Conservation (phyloP, 2,888 invertebrate genomes). For the Encarsia formosa region DNA sequence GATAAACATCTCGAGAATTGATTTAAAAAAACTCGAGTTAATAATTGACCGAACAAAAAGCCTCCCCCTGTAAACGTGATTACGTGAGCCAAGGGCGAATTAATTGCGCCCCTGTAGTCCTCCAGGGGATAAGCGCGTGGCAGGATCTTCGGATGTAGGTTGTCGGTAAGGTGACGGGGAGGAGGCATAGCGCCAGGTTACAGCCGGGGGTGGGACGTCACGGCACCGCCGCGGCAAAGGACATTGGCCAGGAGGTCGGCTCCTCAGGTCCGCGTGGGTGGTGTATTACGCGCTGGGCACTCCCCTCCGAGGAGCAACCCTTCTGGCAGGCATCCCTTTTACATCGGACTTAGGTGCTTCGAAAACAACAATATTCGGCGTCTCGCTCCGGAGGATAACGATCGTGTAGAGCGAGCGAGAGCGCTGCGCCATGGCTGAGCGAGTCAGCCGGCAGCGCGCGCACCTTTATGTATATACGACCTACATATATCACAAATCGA, state of each 20-base stretch:
- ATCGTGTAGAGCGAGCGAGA: conserved; percentile 4
- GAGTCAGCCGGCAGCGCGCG: conserved; percentile 1
- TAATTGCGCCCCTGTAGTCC: neutral
- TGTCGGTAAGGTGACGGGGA: neutral
- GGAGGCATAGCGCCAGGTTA: neutral
- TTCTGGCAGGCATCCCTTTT: neutral
- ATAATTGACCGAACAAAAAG: too few relatives aligned
- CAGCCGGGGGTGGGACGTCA: neutral
- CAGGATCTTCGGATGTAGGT: neutral
- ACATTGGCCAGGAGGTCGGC: conserved; percentile 28
- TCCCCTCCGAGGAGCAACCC: neutral
- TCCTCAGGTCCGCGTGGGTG: conserved; percentile 20
- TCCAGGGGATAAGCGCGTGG: neutral
- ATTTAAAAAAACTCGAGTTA: too few relatives aligned
- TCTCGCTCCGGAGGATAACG: conserved; percentile 26
- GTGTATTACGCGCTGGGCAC: neutral
- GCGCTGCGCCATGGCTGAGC: conserved; percentile 1
- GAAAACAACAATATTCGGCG: too few relatives aligned
- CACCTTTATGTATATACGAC: conserved; percentile 27
- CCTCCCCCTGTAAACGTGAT: too few relatives aligned
- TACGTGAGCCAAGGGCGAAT: neutral
- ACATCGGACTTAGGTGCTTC: too few relatives aligned
- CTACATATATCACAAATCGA: conserved; percentile 30
- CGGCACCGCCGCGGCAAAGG: conserved; percentile 16
- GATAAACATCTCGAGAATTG: too few relatives aligned